Percentiles rank a stretch among this genome's conserved stretches.
These are phyloP conservation scores for Glossosoma conforme DNA, from an alignment of 1,140 invertebrate genomes.

Conservation along the genomic window DNA sequence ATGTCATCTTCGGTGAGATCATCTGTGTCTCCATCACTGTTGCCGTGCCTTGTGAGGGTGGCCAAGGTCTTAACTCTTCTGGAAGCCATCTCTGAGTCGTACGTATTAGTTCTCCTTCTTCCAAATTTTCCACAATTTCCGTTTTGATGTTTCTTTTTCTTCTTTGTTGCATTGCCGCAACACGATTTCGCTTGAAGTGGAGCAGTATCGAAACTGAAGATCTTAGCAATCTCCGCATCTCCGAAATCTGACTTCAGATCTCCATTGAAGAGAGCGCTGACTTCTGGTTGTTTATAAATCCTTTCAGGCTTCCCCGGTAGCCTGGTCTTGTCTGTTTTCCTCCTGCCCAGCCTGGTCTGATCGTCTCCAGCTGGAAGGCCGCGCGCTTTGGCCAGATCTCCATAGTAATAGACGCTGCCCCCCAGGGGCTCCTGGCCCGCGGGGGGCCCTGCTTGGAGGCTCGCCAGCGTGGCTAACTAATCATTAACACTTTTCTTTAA, in stretches of 20 bases:
- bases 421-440: conserved; percentile 27
- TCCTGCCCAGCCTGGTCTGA: conserved; percentile 37
- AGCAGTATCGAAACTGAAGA: conserved; percentile 10
- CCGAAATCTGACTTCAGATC: background rate
- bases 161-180: conserved; percentile 7
- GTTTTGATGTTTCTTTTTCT: conserved; percentile 20
- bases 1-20: background rate
- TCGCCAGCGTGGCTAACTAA: conserved; percentile 8
- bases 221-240: background rate
- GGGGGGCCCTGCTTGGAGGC: conserved; percentile 31
- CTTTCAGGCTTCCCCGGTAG: conserved; percentile 6
- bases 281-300: background rate
- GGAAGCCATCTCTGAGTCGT: conserved; percentile 16
- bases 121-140: too few species aligned
- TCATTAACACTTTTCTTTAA: background rate
- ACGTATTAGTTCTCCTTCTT: conserved; percentile 24
- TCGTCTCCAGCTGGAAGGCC: conserved; percentile 13
- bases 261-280: conserved; percentile 2
- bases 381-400: conserved; percentile 39
- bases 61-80: background rate
- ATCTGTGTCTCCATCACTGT: conserved; percentile 27
- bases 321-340: conserved; percentile 24
- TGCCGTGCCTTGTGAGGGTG: conserved; percentile 3
- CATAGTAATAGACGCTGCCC: conserved; percentile 48
- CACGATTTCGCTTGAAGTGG: too few species aligned